Conservation (phyloP, 2,113 vertebrate species). For the Dipodomys ordii region DNA sequence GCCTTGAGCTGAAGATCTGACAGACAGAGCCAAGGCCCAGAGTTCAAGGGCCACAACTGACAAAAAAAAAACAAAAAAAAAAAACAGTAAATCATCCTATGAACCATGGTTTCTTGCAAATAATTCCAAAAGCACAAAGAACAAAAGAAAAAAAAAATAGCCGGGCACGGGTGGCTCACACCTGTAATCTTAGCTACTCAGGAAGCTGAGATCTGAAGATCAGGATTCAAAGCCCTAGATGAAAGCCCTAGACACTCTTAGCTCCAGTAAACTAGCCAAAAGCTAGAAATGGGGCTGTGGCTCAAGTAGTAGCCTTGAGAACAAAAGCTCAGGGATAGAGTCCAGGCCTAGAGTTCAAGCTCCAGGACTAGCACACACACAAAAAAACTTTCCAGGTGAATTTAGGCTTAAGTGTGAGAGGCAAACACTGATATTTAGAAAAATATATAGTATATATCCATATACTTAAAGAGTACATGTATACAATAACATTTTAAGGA, state of each 20-base stretch:
- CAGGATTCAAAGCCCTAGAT: too few species aligned
- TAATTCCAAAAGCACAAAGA: background rate
- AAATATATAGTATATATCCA: too few species aligned
- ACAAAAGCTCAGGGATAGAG: too few species aligned
- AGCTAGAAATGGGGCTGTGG: too few species aligned
- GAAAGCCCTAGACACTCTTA: too few species aligned
- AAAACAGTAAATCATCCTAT: background rate
- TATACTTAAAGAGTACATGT: too few species aligned
- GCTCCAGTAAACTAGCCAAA: too few species aligned
- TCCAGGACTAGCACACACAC: background rate
- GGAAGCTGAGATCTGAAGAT: background rate
- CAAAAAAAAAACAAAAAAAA: background rate
- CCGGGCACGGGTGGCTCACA: background rate
- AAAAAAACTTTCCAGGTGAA: background rate
- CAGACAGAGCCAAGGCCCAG: too few species aligned
- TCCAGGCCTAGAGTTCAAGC: too few species aligned
- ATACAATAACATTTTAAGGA: background rate
- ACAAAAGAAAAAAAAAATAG: background rate
- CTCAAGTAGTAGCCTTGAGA: too few species aligned
- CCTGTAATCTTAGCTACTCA: background rate
- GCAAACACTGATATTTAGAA: background rate
- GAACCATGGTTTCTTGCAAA: slow-evolving; percentile 3
- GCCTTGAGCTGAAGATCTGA: too few species aligned
- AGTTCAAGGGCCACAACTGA: too few species aligned
- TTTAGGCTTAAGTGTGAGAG: background rate